Evolutionary conservation across 2,797 vertebrate species (phyloP).

Genomic region (Neomorphus geoffroyi): DNA sequence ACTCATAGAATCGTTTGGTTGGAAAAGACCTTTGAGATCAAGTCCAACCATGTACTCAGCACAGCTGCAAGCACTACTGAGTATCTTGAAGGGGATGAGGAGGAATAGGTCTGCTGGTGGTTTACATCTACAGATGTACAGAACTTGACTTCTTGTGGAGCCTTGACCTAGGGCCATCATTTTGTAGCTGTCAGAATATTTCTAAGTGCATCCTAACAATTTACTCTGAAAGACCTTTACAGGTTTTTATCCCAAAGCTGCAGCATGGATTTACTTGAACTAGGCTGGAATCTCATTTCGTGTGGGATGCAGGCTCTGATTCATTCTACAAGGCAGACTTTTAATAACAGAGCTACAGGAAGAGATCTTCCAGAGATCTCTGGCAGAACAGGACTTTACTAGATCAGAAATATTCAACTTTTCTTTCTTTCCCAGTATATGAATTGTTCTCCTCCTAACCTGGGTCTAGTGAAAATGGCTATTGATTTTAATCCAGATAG

Average conservation of each 20-base stretch:
- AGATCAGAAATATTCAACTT: neutral
- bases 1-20: too few relatives aligned
- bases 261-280: neutral
- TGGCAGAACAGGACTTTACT: neutral
- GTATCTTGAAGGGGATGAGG: neutral
- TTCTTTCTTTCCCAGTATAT: neutral
- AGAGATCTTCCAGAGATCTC: neutral
- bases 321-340: neutral
- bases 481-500: neutral
- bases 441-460: neutral
- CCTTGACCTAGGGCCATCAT: neutral
- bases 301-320: neutral
- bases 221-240: neutral
- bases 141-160: neutral
- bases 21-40: too few relatives aligned
- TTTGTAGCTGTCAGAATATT: neutral
- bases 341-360: neutral
- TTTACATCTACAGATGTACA: neutral
- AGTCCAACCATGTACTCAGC: neutral
- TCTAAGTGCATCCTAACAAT: neutral
- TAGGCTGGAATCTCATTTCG: neutral
- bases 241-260: neutral
- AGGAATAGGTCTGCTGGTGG: neutral
- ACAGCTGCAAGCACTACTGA: neutral
- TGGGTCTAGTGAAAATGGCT: neutral